A percentile compares a stretch with the other conserved stretches of the same genome.
Conservation (phyloP, 2,113 vertebrate species). For the Rafetus swinhoei region DNA sequence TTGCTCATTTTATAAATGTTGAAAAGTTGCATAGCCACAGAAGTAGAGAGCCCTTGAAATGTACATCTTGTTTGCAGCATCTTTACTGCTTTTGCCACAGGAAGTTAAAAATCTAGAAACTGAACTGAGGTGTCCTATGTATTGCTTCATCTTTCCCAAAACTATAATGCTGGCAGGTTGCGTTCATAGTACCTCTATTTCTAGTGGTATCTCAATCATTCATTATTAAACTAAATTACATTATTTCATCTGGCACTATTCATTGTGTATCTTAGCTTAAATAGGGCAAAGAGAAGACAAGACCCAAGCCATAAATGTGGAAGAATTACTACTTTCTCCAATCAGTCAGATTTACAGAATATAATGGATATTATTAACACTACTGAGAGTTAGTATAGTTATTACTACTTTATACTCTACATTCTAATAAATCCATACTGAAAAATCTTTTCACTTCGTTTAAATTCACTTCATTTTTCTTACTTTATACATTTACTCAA, state of each 20-base stretch:
- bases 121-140: background rate
- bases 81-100: too few species aligned
- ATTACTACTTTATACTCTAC: background rate
- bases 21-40: background rate
- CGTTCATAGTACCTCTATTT: background rate
- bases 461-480: background rate
- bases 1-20: background rate
- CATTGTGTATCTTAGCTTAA: background rate
- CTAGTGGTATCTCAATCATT: background rate
- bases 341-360: background rate
- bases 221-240: background rate
- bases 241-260: background rate
- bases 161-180: background rate
- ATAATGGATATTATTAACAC: background rate
- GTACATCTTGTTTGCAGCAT: too few species aligned
- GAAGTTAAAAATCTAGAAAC: background rate
- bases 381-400: background rate
- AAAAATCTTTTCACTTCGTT: background rate
- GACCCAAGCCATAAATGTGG: background rate
- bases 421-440: background rate
- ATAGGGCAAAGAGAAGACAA: background rate
- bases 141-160: background rate
- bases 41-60: too few species aligned
- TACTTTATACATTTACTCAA: background rate
- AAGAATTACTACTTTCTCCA: background rate